Conservation (phyloP, 92 coral and sea anemone genomes). For the Zoanthus sansibaricus region DNA sequence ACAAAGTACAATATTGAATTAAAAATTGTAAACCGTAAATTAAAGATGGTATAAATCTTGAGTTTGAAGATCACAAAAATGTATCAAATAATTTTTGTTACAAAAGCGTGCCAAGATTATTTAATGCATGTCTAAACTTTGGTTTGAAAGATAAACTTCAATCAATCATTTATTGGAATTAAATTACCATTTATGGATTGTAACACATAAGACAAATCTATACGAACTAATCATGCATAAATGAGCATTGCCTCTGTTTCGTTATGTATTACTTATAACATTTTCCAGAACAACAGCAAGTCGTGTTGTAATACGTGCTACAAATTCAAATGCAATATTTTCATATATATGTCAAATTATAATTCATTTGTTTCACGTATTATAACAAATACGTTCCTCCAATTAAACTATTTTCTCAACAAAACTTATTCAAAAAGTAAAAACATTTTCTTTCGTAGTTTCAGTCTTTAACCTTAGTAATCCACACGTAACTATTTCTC, state of each 20-base stretch:
- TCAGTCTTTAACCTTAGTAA: neutral
- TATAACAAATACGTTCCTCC: neutral
- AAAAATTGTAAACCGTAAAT: slow-evolving; percentile 10
- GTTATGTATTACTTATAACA: no score
- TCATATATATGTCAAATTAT: no score
- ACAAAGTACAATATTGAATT: slow-evolving; percentile 11
- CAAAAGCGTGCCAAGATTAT: slow-evolving; percentile 20
- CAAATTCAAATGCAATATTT: no score
- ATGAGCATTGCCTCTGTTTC: no score
- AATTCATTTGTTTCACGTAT: no score
- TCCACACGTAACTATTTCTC: neutral
- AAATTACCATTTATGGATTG: no score
- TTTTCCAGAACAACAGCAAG: no score
- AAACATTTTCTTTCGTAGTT: neutral
- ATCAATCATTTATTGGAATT: neutral
- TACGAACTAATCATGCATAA: no score
- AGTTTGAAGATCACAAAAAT: slow-evolving; percentile 18
- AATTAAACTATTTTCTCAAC: neutral
- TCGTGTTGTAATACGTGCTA: no score
- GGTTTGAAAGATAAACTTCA: slow-evolving; percentile 13
- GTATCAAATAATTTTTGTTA: slow-evolving; percentile 19
- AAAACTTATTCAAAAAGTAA: neutral
- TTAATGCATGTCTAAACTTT: slow-evolving; percentile 2
- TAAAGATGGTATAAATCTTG: slow-evolving; percentile 9
- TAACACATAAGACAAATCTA: neutral